Evolutionary conservation across 2,888 invertebrate species (phyloP).

Genomic region (Metopia argyrocephala): DNA sequence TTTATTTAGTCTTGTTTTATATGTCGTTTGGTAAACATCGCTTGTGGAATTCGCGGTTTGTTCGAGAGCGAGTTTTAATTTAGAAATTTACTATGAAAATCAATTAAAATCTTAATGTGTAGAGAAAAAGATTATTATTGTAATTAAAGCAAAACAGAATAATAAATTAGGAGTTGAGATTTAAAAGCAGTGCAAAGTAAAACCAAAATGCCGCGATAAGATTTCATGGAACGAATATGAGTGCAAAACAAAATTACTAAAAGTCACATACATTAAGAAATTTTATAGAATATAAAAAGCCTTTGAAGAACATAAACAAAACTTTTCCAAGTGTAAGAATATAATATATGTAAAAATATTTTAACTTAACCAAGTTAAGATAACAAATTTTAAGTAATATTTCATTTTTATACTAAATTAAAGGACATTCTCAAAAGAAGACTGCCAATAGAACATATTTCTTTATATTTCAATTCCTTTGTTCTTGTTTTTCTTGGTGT

Average conservation of each 20-base stretch:
- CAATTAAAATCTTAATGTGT: not conserved
- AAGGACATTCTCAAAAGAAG: not conserved
- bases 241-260: conserved; percentile 55
- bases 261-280: not conserved
- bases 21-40: conserved; percentile 38
- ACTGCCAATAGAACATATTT: not conserved
- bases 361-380: no score
- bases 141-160: no score
- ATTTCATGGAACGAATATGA: conserved; percentile 22
- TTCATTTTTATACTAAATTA: not conserved
- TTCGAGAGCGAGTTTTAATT: not conserved
- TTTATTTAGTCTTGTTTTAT: conserved; percentile 52
- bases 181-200: not conserved
- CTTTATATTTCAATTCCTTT: conserved; percentile 4
- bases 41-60: not conserved
- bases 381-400: no score
- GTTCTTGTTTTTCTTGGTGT: conserved; percentile 22
- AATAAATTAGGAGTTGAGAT: no score
- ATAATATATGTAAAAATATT: no score
- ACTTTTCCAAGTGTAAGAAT: no score
- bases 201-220: conserved; percentile 36
- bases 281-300: not conserved
- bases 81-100: not conserved
- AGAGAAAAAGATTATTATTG: no score
- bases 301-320: no score